phyloP scores from a whole-genome alignment of 1,140 invertebrate genomes.

The Vollenhovia emeryi region DNA sequence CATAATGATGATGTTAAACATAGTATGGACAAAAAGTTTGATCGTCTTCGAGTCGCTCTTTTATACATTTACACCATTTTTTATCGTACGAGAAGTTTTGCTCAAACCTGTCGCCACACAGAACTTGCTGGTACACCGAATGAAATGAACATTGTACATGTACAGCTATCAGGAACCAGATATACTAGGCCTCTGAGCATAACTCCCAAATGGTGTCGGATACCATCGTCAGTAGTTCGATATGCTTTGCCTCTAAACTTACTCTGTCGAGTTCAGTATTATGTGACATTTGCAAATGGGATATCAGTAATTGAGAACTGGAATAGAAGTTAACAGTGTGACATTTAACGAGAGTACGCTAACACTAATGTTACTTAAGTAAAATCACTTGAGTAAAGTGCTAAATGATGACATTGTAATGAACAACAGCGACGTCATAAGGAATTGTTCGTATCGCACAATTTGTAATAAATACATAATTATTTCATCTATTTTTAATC shows the following conservation, averaged over 20 bases:
- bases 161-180: background rate
- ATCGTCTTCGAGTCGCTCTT: slow-evolving; percentile 69
- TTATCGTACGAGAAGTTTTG: slow-evolving; percentile 70
- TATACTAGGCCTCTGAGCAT: slow-evolving; percentile 46
- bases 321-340: slow-evolving; percentile 23
- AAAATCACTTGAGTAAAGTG: slow-evolving; percentile 5
- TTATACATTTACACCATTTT: slow-evolving; percentile 82
- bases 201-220: slow-evolving; percentile 37
- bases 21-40: slow-evolving; percentile 71
- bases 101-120: slow-evolving; percentile 61
- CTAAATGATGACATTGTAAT: slow-evolving; percentile 22
- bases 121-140: background rate
- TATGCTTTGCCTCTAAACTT: slow-evolving; percentile 52
- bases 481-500: slow-evolving; percentile 30
- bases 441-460: slow-evolving; percentile 21
- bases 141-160: slow-evolving; percentile 13
- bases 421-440: background rate
- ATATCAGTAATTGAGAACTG: slow-evolving; percentile 2
- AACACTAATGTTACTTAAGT: slow-evolving; percentile 17
- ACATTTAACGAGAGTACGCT: slow-evolving; percentile 13
- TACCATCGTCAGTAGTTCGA: slow-evolving; percentile 59
- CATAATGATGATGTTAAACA: slow-evolving; percentile 38
- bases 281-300: slow-evolving; percentile 17
- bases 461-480: slow-evolving; percentile 41
- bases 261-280: slow-evolving; percentile 37